These are phyloP conservation scores for Todiramphus chloris DNA, from an alignment of 2,113 vertebrate species.

Conservation along the genomic window DNA sequence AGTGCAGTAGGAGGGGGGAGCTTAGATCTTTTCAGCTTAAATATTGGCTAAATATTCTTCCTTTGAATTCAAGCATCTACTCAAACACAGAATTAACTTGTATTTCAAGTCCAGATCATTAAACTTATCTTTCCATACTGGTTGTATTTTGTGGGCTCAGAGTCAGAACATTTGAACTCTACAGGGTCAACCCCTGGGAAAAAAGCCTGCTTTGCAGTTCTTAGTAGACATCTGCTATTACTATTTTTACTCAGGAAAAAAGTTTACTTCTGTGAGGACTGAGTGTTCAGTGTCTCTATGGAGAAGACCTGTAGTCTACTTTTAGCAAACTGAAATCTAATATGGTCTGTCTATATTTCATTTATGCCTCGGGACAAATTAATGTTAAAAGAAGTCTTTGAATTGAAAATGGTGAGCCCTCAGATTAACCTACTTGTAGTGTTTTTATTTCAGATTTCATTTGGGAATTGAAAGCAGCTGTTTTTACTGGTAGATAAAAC, in stretches of 20 bases:
- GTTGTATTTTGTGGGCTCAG: not conserved
- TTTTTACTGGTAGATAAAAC: conserved; percentile 19
- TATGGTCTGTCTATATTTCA: not conserved
- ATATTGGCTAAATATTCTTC: not conserved
- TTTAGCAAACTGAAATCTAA: conserved; percentile 51
- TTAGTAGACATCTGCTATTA: not conserved
- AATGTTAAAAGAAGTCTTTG: conserved; percentile 39
- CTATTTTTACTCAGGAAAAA: not conserved
- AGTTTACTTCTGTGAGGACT: not conserved
- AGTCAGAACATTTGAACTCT: not conserved
- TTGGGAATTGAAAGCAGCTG: not conserved
- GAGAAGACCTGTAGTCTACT: conserved; percentile 23
- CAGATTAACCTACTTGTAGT: conserved; percentile 54
- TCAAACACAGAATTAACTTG: not conserved
- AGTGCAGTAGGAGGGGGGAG: fast-evolving
- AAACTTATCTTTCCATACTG: not conserved
- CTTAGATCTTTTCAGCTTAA: not conserved
- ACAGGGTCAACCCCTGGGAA: not conserved
- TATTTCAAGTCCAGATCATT: not conserved
- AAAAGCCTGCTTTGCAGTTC: not conserved
- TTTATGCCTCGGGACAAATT: conserved; percentile 47
- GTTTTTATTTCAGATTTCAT: conserved; percentile 41
- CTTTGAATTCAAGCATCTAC: not conserved
- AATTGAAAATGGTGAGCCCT: conserved; percentile 24
- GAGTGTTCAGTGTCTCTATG: not conserved